These are phyloP conservation scores for Drosophila gunungcola DNA, from an alignment of 1,140 invertebrate genomes.

Conservation along the genomic window DNA sequence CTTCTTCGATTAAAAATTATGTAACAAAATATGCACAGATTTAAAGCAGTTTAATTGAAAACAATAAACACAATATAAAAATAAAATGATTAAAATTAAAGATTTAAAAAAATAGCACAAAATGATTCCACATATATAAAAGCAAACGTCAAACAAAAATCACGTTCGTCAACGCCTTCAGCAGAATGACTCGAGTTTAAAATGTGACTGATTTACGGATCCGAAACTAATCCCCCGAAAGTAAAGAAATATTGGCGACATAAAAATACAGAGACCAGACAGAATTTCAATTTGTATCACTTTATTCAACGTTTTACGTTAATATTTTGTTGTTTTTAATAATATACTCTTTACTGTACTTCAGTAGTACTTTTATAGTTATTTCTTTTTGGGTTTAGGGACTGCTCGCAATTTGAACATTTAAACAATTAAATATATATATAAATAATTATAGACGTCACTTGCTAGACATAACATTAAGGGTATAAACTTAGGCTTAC, in stretches of 20 bases:
- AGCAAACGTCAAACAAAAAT: conserved; percentile 38
- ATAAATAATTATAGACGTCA: conserved; percentile 54
- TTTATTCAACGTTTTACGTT: conserved; percentile 78
- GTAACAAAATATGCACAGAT: too few species aligned
- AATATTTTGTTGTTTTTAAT: conserved; percentile 54
- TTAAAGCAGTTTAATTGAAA: too few species aligned
- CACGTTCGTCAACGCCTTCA: conserved; percentile 24
- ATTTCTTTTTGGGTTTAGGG: conserved; percentile 21
- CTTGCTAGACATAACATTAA: conserved; percentile 53
- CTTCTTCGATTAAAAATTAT: too few species aligned
- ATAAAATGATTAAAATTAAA: background rate
- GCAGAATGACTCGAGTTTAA: conserved; percentile 32
- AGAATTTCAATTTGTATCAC: conserved; percentile 63
- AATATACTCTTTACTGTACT: conserved; percentile 44
- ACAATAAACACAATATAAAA: background rate
- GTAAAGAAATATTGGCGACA: conserved; percentile 26
- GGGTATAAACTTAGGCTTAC: conserved; percentile 60
- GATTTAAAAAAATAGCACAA: background rate
- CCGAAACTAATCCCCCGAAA: conserved; percentile 39
- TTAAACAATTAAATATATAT: conserved; percentile 67
- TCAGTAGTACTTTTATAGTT: conserved; percentile 24
- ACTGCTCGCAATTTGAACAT: conserved; percentile 45
- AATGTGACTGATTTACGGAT: conserved; percentile 41
- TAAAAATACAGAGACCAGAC: conserved; percentile 8
- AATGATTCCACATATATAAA: conserved; percentile 2